Base-by-base conservation (phyloP, 2,113 vertebrate genomes). In the Chitala chitala region DNA sequence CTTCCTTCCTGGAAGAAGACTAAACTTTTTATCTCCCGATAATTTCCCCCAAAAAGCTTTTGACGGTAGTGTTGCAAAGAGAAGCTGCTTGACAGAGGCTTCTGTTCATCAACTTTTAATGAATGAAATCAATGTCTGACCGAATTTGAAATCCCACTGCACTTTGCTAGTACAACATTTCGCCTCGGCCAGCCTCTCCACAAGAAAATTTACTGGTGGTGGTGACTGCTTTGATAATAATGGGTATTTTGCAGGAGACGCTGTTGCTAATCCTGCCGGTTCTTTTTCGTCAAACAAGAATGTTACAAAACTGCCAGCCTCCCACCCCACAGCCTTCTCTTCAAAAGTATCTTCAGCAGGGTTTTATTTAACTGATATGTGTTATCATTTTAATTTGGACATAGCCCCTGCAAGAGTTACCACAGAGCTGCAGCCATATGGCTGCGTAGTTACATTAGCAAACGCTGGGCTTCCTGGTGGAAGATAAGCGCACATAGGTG, bases 161-260 rank as follows among this genome's bases (percentile, higher is more conserved):
- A 79, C 78, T 79, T 79, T 82, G 72, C 85, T 84, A 86, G 83
- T 86, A 84, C 56, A 73, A 73, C 82, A 61, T 86, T 89, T 84
- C 80, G 40, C 84, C 78, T 83, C 79, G 81, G 85, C 85, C 81
- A 80, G 81, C 75, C 84, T 81, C 86, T 82, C 79, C 65, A 83
- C 85, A 82, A 79, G 78, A 84, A 75, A 78, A 74, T 83, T 80
- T 77, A 82, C 74, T 78, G 4, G 72, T 74, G 46, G 82, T 82
- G 80, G 80, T 81, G 83, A 83, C 84, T 86, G 80, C 85, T 88
- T 84, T 85, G 85, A 85, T 86, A 88, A 86, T 89, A 86, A 87
- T 87, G 85, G 85, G 84, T 82, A 82, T 79, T 85, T 84, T 82
- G 81, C 78, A 33, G 63, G 81, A 80, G 73, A 1, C 12, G 79